A percentile compares a stretch with the other conserved stretches of the same genome.
Conservation (phyloP, 2,113 vertebrate species). For the Pelobates fuscus region DNA sequence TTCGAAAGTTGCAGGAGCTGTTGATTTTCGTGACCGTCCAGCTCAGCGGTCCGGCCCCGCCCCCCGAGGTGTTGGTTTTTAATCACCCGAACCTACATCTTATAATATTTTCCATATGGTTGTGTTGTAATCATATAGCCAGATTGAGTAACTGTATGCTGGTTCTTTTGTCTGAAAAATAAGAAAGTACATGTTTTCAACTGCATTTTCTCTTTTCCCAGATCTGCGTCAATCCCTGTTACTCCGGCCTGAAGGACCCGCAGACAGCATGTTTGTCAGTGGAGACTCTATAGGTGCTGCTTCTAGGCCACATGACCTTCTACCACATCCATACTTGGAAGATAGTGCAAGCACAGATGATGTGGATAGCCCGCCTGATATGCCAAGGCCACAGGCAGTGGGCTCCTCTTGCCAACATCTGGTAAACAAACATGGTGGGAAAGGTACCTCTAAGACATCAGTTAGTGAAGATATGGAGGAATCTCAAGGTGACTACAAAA, state of each 20-base stretch:
- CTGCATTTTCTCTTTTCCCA: background rate
- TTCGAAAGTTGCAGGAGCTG: too few species aligned
- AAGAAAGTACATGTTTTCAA: too few species aligned
- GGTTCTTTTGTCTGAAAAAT: too few species aligned
- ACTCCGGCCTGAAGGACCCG: conserved; percentile 21
- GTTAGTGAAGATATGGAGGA: conserved; percentile 24
- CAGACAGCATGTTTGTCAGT: conserved; percentile 13
- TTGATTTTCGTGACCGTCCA: too few species aligned
- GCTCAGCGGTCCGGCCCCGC: too few species aligned
- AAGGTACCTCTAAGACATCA: conserved; percentile 15
- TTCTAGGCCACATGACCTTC: conserved; percentile 33
- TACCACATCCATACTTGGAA: conserved; percentile 2
- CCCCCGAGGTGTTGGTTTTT: too few species aligned
- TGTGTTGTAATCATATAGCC: too few species aligned
- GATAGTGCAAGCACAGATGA: conserved; percentile 4
- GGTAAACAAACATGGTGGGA: conserved; percentile 14
- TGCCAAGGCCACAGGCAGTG: conserved; percentile 39
- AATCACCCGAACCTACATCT: too few species aligned
- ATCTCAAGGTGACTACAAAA: conserved; percentile 24
- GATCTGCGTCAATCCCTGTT: conserved; percentile 34
- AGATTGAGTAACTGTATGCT: too few species aligned
- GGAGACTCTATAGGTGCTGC: conserved; percentile 19
- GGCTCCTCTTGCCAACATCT: conserved; percentile 27
- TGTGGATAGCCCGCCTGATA: conserved; percentile 36
- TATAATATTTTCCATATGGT: too few species aligned